Evolutionary conservation across 2,888 invertebrate genomes (phyloP).

Genomic region (Siphlonurus alternatus): DNA sequence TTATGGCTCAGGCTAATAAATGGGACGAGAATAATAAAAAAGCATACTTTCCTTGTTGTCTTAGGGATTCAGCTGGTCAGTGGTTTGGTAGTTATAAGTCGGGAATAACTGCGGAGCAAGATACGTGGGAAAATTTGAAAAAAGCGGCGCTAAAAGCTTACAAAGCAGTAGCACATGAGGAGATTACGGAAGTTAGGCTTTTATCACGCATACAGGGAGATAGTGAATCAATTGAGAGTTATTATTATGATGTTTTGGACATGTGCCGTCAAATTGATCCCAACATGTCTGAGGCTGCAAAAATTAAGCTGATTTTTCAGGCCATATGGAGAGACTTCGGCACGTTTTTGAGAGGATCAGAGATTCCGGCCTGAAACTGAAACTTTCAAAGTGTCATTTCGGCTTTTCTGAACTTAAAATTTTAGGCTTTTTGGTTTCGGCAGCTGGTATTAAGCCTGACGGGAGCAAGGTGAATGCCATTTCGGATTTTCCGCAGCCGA

Average conservation of each 20-base stretch:
- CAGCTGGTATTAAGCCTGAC: not conserved
- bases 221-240: not conserved
- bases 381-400: not conserved
- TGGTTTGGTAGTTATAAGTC: not conserved
- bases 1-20: not conserved
- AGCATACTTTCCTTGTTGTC: not conserved
- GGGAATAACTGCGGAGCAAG: not conserved
- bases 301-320: not conserved
- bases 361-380: not conserved
- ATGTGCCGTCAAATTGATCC: not conserved
- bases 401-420: not conserved
- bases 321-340: not conserved
- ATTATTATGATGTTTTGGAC: not conserved
- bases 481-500: not conserved
- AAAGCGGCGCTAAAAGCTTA: not conserved
- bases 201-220: not conserved
- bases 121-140: not conserved
- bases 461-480: not conserved
- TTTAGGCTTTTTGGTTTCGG: not conserved
- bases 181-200: not conserved
- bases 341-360: not conserved
- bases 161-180: not conserved
- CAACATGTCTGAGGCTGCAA: not conserved
- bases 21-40: not conserved
- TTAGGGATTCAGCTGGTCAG: not conserved